Base-by-base conservation (phyloP, 2,113 vertebrate genomes). In the Oryzias melastigma region DNA sequence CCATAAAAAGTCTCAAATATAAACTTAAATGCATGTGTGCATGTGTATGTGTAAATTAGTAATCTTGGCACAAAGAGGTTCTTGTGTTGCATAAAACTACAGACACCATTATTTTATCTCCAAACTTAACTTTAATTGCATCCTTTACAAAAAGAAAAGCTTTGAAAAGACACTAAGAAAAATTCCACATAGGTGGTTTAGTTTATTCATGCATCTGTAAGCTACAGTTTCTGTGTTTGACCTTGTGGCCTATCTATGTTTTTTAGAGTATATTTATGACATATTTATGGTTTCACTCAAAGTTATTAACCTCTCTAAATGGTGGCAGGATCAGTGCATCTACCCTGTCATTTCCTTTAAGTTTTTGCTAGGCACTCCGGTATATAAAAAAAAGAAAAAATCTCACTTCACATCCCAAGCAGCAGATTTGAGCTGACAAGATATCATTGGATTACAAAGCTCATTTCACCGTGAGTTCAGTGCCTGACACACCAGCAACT, bases 381-480 rank as follows among this genome's bases (percentile, higher is more conserved):
- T 62, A 67, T 61, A 41, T 56, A 57, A 68, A 52, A 56, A 60
- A 19, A 10, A 12, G 46, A 72, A 54, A 56, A 58, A 47, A 19
- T 24, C 45, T 46, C 68, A 53, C 65, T 68, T 77, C 82, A 77
- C 24, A 3, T 70, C 63, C 52, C 1, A 10, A 71, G 55, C 62
- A 62, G 71, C 70, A 71, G 71, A 86, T 85, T 72, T 80, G 74
- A 86, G 72, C 71, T 77, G 83, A 80, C 80, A 85, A 63, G 84
- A 86, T 86, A 86, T 87, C 78, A 89, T 81, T 81, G 75, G 77
- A 89, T 89, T 85, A 82, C 66, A 79, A 81, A 87, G 63, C 77
- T 85, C 78, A 89, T 87, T 86, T 89, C 80, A 86, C 75, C 19
- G 54, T 43, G 64, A 82, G 74, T 85, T 82, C 75, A 77, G 65